A percentile compares a stretch with the other conserved stretches of the same genome.
Conservation (phyloP, 1,140 invertebrate genomes). For the Mizuhopecten yessoensis region DNA sequence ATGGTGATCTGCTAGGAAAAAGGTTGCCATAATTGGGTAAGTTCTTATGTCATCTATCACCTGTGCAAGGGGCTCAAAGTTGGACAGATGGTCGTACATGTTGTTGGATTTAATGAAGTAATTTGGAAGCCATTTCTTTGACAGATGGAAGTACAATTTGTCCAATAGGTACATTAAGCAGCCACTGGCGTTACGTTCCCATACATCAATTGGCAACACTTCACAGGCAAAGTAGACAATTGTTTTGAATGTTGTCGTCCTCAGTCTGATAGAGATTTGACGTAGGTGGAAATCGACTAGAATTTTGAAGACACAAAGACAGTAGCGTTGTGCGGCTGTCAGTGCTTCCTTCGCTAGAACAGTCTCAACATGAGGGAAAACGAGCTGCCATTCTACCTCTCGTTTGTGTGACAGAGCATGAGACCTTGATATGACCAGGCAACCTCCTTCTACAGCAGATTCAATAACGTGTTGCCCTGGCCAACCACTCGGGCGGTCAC, state of each 20-base stretch:
- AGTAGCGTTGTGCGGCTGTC: constrained; percentile 49
- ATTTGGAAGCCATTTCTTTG: constrained; percentile 44
- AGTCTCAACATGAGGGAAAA: constrained; percentile 51
- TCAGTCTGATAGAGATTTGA: background rate
- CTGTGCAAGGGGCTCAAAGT: background rate
- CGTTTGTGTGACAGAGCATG: constrained; percentile 48
- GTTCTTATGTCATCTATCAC: background rate
- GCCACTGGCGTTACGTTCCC: constrained; percentile 45
- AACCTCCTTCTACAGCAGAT: background rate
- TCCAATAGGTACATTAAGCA: constrained; percentile 58
- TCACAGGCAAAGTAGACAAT: constrained; percentile 60
- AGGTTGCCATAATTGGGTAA: background rate
- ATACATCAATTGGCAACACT: constrained; percentile 47
- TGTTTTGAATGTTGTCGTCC: constrained; percentile 41
- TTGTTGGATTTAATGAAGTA: constrained; percentile 59
- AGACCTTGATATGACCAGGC: background rate
- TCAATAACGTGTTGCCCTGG: background rate
- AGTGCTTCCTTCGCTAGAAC: constrained; percentile 48
- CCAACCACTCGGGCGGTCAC: constrained; percentile 36
- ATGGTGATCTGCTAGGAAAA: background rate
- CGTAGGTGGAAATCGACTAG: constrained; percentile 44
- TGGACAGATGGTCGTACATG: constrained; percentile 50
- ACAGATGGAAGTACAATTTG: constrained; percentile 35
- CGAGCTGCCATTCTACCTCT: constrained; percentile 52
- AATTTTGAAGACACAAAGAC: constrained; percentile 53